phyloP scores from a whole-genome alignment of 2,113 vertebrate species.

The Eubucco bourcierii region DNA sequence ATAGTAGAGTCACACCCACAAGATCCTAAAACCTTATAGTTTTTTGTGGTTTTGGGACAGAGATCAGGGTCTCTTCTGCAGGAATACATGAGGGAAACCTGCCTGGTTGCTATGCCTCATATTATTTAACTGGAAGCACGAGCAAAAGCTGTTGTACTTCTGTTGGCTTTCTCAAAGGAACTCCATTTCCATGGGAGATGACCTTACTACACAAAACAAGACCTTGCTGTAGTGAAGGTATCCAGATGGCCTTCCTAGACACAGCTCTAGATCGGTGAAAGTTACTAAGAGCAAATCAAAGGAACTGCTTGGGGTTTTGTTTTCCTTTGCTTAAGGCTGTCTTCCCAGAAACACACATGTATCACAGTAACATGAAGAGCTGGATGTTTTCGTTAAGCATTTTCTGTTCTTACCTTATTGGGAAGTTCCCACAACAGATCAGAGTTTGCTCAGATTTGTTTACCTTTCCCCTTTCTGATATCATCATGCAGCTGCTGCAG shows the following conservation, averaged over 20 bases:
- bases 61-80: not conserved
- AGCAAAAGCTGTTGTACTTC: not conserved
- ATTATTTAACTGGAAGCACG: not conserved
- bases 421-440: not conserved
- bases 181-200: not conserved
- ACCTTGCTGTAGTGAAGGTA: not conserved
- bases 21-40: not conserved
- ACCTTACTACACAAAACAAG: not conserved
- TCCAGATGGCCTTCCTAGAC: not conserved
- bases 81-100: not conserved
- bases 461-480: not conserved
- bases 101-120: fast-evolving
- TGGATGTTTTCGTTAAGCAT: not conserved
- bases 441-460: not conserved
- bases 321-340: not conserved
- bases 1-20: not conserved
- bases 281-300: not conserved
- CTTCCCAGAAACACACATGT: not conserved
- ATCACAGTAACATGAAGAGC: not conserved
- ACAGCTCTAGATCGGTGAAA: not conserved
- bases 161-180: not conserved
- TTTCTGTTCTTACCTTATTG: not conserved
- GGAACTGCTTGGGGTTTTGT: not conserved
- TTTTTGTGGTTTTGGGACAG: not conserved
- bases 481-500: not conserved